phyloP scores from a whole-genome alignment of 2,888 invertebrate genomes.

The Melanostoma scalare region DNA sequence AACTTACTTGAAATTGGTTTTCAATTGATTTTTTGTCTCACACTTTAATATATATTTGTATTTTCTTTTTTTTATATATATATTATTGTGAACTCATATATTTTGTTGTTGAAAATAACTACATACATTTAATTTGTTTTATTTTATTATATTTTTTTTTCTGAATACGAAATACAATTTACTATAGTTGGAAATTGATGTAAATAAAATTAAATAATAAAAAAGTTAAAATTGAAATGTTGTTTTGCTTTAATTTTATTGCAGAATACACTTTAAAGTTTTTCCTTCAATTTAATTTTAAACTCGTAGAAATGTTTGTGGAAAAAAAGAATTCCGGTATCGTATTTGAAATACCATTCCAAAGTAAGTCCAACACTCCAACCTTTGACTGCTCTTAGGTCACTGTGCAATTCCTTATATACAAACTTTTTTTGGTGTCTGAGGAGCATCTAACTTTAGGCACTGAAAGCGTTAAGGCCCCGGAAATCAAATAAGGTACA shows the following conservation, averaged over 20 bases:
- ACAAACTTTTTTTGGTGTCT: too few species aligned
- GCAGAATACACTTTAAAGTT: neutral
- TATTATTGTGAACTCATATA: conserved; percentile 31
- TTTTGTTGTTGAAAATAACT: conserved; percentile 46
- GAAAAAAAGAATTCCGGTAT: too few species aligned
- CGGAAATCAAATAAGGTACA: too few species aligned
- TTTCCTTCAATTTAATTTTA: neutral
- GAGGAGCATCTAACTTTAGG: too few species aligned
- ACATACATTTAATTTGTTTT: conserved; percentile 1
- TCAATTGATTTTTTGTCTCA: conserved; percentile 23
- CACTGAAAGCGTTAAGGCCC: too few species aligned
- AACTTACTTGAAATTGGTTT: conserved; percentile 47
- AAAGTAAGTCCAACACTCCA: too few species aligned
- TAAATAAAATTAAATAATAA: conserved; percentile 64
- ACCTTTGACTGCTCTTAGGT: too few species aligned
- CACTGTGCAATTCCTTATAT: too few species aligned
- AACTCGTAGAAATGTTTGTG: neutral
- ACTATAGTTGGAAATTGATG: conserved; percentile 66
- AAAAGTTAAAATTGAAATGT: conserved; percentile 35
- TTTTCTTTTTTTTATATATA: conserved; percentile 48
- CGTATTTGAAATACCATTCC: too few species aligned
- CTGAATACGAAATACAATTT: conserved; percentile 38
- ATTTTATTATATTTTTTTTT: conserved; percentile 11
- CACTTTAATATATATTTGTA: conserved; percentile 51
- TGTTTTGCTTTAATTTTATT: conserved; percentile 22